A percentile compares a stretch with the other conserved stretches of the same genome.
These are phyloP conservation scores for Chamaea fasciata DNA, from an alignment of 2,113 vertebrate species.

Conservation along the genomic window DNA sequence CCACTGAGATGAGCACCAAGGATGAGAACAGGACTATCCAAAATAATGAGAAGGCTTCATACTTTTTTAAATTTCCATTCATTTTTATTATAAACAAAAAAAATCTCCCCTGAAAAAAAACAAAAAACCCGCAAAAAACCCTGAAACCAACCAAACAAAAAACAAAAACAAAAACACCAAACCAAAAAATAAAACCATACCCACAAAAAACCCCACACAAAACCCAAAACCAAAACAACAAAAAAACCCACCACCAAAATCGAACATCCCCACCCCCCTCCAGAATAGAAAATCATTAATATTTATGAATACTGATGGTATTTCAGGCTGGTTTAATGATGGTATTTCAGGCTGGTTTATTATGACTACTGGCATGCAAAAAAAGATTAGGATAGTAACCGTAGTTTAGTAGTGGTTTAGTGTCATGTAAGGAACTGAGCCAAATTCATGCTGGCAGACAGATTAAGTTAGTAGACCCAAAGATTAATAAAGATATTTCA, in stretches of 20 bases:
- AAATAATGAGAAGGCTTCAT: neutral
- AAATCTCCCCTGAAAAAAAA: accelerated
- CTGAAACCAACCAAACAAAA: neutral
- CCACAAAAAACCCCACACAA: neutral
- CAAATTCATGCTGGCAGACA: neutral
- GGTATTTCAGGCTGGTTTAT: neutral
- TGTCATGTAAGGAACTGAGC: neutral
- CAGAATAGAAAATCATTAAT: neutral
- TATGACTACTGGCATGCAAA: neutral
- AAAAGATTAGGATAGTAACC: neutral
- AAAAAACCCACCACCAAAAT: neutral
- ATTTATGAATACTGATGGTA: neutral
- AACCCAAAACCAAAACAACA: neutral
- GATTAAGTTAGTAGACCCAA: neutral
- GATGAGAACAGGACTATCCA: neutral
- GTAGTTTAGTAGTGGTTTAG: neutral
- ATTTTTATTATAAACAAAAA: neutral
- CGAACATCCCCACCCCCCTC: neutral
- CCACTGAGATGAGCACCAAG: neutral
- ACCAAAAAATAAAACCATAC: no score
- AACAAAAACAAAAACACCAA: neutral
- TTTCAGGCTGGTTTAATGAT: neutral
- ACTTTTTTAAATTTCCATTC: neutral
- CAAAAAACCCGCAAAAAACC: neutral
- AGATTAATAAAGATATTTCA: neutral